These are phyloP conservation scores for Cyphotilapia sp. DNA, from an alignment of 2,113 vertebrate genomes.

Conservation along the genomic window DNA sequence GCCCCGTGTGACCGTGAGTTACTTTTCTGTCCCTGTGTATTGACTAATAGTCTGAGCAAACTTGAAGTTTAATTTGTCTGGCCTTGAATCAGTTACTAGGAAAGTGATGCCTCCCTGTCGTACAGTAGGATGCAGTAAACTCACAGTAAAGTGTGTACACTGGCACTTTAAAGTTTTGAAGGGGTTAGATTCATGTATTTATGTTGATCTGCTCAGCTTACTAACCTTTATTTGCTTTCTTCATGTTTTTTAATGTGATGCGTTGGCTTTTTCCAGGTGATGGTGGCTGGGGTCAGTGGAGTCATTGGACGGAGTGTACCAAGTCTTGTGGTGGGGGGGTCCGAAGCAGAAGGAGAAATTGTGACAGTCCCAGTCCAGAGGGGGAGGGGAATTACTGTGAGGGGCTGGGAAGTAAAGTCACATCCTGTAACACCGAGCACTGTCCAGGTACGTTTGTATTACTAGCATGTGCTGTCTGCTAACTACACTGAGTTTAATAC, in stretches of 20 bases:
- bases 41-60: not conserved
- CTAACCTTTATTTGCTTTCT: not conserved
- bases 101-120: not conserved
- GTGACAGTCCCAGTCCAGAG: conserved; percentile 71
- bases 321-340: conserved; percentile 84
- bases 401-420: conserved; percentile 69
- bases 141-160: not conserved
- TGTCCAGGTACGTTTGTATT: conserved; percentile 70
- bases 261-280: conserved; percentile 54
- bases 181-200: not conserved
- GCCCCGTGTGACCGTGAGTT: conserved; percentile 69
- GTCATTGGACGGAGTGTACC: conserved; percentile 76
- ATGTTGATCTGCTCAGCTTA: not conserved
- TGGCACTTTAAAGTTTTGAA: not conserved
- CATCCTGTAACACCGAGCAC: conserved; percentile 65
- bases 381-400: conserved; percentile 80
- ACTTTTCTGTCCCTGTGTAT: not conserved
- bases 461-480: not conserved
- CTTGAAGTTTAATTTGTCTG: not conserved
- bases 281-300: conserved; percentile 81
- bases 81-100: not conserved
- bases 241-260: not conserved
- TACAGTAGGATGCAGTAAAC: not conserved
- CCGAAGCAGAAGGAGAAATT: conserved; percentile 68
- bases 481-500: not conserved